Percentiles rank a stretch among this genome's conserved stretches.
Conservation (phyloP, 1,140 invertebrate genomes). For the Drusus annulatus region DNA sequence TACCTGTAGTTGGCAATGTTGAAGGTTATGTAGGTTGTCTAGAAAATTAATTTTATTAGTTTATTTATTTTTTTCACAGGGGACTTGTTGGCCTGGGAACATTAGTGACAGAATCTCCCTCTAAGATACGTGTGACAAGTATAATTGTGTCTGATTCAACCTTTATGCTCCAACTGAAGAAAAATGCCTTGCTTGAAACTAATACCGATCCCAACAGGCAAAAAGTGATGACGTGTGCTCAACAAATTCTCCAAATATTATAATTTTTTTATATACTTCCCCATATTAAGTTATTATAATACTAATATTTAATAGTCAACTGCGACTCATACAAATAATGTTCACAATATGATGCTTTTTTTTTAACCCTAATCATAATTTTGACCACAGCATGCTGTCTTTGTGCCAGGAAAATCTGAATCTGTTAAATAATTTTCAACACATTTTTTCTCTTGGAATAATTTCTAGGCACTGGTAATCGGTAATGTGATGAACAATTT, state of each 20-base stretch:
- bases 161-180: slow-evolving; percentile 63
- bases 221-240: slow-evolving; percentile 64
- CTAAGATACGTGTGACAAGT: slow-evolving; percentile 64
- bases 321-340: too few relatives aligned
- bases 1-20: too few relatives aligned
- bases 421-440: too few relatives aligned
- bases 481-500: too few relatives aligned
- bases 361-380: too few relatives aligned
- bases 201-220: slow-evolving; percentile 59
- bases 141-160: slow-evolving; percentile 63
- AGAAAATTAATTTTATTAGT: not conserved
- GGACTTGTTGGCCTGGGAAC: slow-evolving; percentile 66
- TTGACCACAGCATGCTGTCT: too few relatives aligned
- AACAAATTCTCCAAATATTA: slow-evolving; percentile 66
- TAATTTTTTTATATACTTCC: slow-evolving; percentile 55
- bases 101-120: slow-evolving; percentile 65
- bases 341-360: too few relatives aligned
- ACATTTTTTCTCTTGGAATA: too few relatives aligned
- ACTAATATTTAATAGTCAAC: slow-evolving; percentile 7
- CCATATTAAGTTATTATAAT: not conserved
- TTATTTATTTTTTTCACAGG: slow-evolving; percentile 42
- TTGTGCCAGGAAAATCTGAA: too few relatives aligned
- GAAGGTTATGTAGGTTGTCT: not conserved
- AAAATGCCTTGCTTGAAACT: slow-evolving; percentile 51
- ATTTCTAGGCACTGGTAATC: too few relatives aligned